Evolutionary conservation across 2,888 invertebrate genomes (phyloP).

Genomic region (Mimumesa dahlbomi): DNA sequence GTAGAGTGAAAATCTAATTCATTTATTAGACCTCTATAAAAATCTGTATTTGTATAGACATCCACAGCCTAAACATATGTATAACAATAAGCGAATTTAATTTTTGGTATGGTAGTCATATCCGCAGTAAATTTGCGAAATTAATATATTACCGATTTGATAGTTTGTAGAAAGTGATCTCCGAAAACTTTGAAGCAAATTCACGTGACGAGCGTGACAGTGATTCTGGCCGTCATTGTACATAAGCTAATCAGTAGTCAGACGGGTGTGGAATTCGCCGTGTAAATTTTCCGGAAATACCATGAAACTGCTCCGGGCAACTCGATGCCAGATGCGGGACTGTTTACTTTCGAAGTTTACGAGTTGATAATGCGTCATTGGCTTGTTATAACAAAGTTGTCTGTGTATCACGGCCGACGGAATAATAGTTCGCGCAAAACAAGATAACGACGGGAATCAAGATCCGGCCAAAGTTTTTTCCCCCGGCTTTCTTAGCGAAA

Average conservation of each 20-base stretch:
- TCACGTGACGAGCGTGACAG: constrained; percentile 26
- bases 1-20: no score
- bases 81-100: no score
- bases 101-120: no score
- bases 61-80: no score
- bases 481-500: neutral
- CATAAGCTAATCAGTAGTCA: constrained; percentile 46
- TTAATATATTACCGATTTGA: no score
- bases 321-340: constrained; percentile 16
- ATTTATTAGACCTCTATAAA: no score
- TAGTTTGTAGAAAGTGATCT: no score
- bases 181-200: no score
- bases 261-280: constrained; percentile 32
- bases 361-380: constrained; percentile 50
- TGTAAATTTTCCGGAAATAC: constrained; percentile 24
- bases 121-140: no score
- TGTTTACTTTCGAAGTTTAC: constrained; percentile 46
- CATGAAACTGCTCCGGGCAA: constrained; percentile 33
- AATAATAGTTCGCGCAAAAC: constrained; percentile 30
- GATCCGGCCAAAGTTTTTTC: constrained; percentile 20
- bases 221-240: constrained; percentile 30
- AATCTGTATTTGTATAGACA: no score
- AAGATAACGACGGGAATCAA: constrained; percentile 35
- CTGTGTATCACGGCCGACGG: constrained; percentile 29
- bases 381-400: constrained; percentile 37